phyloP scores from a whole-genome alignment of 2,888 invertebrate species.

The Andrena camellia region DNA sequence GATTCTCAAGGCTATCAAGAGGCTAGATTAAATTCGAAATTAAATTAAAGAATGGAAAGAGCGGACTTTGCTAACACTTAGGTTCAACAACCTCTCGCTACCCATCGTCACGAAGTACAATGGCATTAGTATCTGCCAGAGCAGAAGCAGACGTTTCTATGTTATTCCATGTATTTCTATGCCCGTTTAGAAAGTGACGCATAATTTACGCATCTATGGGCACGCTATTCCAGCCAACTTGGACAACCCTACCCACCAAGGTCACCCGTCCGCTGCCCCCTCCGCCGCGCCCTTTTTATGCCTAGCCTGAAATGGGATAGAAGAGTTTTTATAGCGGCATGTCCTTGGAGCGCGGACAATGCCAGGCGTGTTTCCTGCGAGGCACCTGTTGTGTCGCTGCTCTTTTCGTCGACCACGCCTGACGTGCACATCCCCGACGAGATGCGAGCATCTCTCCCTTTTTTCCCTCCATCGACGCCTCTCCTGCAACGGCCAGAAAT shows the following conservation, averaged over 20 bases:
- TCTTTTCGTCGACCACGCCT: conserved; percentile 48
- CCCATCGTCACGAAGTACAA: neutral
- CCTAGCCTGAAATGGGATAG: conserved; percentile 46
- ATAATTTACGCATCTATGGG: conserved; percentile 63
- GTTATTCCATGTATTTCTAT: neutral
- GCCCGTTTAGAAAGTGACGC: conserved; percentile 45
- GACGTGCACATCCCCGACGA: conserved; percentile 55
- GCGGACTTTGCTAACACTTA: neutral
- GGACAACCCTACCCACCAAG: conserved; percentile 65
- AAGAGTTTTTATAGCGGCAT: conserved; percentile 70
- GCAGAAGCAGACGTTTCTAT: neutral
- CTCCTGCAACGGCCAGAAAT: conserved; percentile 32
- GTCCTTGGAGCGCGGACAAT: conserved; percentile 73
- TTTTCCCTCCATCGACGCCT: conserved; percentile 1
- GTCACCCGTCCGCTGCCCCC: conserved; percentile 46
- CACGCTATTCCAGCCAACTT: conserved; percentile 41
- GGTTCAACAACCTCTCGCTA: neutral
- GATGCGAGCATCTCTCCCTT: conserved; percentile 26
- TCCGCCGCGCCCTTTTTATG: conserved; percentile 52
- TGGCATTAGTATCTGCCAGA: neutral
- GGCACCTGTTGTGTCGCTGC: conserved; percentile 72
- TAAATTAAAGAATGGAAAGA: too few species aligned
- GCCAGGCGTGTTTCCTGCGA: conserved; percentile 67
- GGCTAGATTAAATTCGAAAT: too few species aligned
- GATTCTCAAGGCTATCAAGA: too few species aligned